A percentile compares a stretch with the other conserved stretches of the same genome.
Conservation (phyloP, 1,140 invertebrate genomes). For the Penaeus vannamei region DNA sequence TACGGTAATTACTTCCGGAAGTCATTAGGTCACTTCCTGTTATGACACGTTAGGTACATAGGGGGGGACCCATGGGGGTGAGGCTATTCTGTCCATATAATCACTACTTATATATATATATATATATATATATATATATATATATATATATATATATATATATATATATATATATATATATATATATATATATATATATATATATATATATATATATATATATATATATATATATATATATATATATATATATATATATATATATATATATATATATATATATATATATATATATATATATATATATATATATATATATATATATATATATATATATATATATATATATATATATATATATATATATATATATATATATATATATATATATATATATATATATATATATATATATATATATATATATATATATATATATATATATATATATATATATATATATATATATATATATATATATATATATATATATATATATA, state of each 20-base stretch:
- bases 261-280: not conserved
- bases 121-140: not conserved
- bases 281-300: not conserved
- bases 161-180: not conserved
- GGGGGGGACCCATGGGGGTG: no score
- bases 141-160: not conserved
- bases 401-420: no score
- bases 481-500: constrained; percentile 33
- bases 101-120: not conserved
- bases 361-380: no score
- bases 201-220: not conserved
- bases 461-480: constrained; percentile 7
- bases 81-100: no score
- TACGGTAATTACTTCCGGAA: no score
- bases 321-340: no score
- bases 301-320: no score
- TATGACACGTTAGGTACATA: no score
- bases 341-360: no score
- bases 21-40: no score
- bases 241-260: not conserved
- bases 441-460: not conserved
- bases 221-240: constrained; percentile 1
- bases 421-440: not conserved
- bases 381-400: no score
- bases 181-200: not conserved